These are phyloP conservation scores for Catostylus mosaicus DNA, from an alignment of 30 jellyfish, hydroid and myxozoan genomes.

Conservation along the genomic window DNA sequence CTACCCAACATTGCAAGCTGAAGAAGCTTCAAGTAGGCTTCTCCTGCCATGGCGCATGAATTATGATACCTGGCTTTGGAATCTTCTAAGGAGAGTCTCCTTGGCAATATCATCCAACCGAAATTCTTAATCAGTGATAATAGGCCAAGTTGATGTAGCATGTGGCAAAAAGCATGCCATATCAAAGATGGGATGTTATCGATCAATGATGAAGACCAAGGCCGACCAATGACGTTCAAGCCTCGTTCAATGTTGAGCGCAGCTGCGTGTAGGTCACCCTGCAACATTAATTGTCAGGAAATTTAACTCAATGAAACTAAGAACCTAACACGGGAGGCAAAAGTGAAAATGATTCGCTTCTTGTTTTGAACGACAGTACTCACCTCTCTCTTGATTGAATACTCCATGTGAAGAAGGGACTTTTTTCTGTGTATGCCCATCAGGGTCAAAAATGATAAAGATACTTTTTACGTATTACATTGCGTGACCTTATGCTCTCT, in stretches of 20 bases:
- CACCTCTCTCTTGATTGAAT: no score
- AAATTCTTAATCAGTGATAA: constrained; percentile 51
- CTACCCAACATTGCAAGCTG: constrained; percentile 40
- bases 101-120: constrained; percentile 75
- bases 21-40: constrained; percentile 58
- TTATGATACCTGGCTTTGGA: constrained; percentile 40
- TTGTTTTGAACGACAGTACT: no score
- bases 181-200: constrained; percentile 52
- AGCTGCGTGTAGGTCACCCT: constrained; percentile 59
- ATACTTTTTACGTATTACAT: no score
- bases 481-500: no score
- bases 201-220: constrained; percentile 59
- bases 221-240: constrained; percentile 69
- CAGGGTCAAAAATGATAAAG: no score
- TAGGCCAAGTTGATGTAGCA: constrained; percentile 57
- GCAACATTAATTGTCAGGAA: not conserved
- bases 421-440: no score
- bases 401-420: no score
- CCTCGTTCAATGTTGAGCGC: constrained; percentile 50
- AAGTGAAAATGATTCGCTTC: no score
- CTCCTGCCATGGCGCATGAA: constrained; percentile 55
- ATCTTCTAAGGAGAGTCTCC: constrained; percentile 55
- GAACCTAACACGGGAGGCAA: no score
- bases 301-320: no score
- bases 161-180: constrained; percentile 62